phyloP scores from a whole-genome alignment of 2,888 invertebrate genomes.

The Imbricaverruca yamaguchii region DNA sequence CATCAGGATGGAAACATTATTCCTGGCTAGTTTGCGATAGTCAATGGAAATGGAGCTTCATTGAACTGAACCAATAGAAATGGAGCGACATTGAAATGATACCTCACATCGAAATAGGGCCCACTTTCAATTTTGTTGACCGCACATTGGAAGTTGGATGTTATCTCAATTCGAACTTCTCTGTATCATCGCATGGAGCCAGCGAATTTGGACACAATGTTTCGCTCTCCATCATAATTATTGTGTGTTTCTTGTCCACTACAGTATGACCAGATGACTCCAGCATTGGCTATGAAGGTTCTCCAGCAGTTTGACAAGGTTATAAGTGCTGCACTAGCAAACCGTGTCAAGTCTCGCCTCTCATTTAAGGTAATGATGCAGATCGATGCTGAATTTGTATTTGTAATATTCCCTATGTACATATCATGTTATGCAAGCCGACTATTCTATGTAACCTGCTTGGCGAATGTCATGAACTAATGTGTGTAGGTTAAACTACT shows the following conservation, averaged over 20 bases:
- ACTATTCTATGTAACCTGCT: no score
- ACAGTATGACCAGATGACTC: slow-evolving; percentile 93
- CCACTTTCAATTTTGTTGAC: neutral
- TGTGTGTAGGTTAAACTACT: no score
- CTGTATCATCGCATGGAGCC: neutral
- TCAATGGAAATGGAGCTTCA: no score
- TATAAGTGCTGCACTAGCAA: slow-evolving; percentile 87
- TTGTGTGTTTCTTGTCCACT: slow-evolving; percentile 41
- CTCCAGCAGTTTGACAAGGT: slow-evolving; percentile 93
- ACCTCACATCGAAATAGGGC: neutral
- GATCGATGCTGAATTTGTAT: neutral
- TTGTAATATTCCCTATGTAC: neutral
- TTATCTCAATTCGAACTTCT: neutral
- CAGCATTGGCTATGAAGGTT: slow-evolving; percentile 85
- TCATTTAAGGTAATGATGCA: slow-evolving; percentile 73
- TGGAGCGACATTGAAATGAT: neutral
- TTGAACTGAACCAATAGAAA: no score
- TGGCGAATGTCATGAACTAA: no score
- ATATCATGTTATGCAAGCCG: no score
- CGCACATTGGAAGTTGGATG: neutral
- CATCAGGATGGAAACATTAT: no score
- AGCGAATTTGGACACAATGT: neutral
- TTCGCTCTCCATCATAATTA: neutral
- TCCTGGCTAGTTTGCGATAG: no score
- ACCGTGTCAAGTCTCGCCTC: slow-evolving; percentile 76